Percentiles rank a stretch among this genome's conserved stretches.
These are phyloP conservation scores for Cyprinodon variegatus DNA, from an alignment of 2,113 vertebrate species.

Conservation along the genomic window DNA sequence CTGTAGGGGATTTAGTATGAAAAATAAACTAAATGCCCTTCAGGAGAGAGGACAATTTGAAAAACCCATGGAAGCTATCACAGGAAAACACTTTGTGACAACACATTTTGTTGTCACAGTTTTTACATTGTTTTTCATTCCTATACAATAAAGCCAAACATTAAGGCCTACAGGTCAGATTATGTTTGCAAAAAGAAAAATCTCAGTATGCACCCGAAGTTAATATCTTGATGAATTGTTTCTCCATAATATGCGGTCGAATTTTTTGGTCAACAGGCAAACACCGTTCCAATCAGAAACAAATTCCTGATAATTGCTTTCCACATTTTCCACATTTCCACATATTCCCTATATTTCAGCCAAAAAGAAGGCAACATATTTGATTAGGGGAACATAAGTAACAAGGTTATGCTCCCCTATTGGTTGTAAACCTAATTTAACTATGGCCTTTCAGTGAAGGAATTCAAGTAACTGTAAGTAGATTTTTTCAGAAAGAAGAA, in stretches of 20 bases:
- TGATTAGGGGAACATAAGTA: slow-evolving; percentile 39
- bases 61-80: slow-evolving; percentile 3
- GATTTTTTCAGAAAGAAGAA: not conserved
- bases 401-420: slow-evolving; percentile 26
- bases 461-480: not conserved
- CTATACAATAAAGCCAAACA: not conserved
- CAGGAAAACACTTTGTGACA: not conserved
- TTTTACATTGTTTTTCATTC: not conserved
- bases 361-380: slow-evolving; percentile 25
- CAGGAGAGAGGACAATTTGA: not conserved
- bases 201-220: slow-evolving; percentile 1
- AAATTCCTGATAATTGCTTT: slow-evolving; percentile 32
- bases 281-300: slow-evolving; percentile 15
- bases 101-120: slow-evolving; percentile 10
- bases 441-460: slow-evolving; percentile 3
- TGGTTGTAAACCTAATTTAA: slow-evolving; percentile 1
- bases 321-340: not conserved
- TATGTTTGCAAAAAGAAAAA: not conserved
- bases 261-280: not conserved
- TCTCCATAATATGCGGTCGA: slow-evolving; percentile 21
- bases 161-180: slow-evolving; percentile 4
- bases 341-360: too few relatives aligned
- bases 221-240: slow-evolving; percentile 30
- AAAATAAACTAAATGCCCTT: not conserved
- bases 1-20: too few relatives aligned